Evolutionary conservation across 2,113 vertebrate species (phyloP), one percentile per base, ranked within the genome.

Genomic region (Gopherus evgoodei): DNA sequence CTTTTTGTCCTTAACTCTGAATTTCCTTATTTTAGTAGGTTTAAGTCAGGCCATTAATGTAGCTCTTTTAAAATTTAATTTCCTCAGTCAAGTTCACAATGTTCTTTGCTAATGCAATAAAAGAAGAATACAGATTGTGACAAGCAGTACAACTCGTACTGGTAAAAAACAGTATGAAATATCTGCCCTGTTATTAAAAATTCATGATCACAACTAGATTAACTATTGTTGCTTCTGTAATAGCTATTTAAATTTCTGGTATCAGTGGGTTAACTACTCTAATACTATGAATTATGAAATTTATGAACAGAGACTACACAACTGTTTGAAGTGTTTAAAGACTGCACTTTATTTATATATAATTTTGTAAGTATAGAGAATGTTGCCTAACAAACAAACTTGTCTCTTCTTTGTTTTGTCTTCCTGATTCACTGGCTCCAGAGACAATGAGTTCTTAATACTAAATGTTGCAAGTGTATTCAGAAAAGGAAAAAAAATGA

Each of bases 81-180:
- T 96, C 72, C 42, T 87, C 81, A 91, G 8, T 87, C 65, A 94
- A 88, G 72, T 65, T 81, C 47, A 65, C 19, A 72, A 56, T 91
- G 56, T 87, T 93, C 78, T 96, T 93, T 94, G 80, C 72, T 89
- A 93, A 94, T 21, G 13, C 47, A 92, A 90, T 89, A 90, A 87
- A 92, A 38, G 27, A 62, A 91, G 96, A 96, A 97, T 38, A 65
- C 12, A 93, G 47, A 57, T n/a, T 91, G 56, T 86, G 79, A 84
- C 90, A 94, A 90, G 38, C 59, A 62, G 83, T 42, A 57, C 2
- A 52, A 78, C 92, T 95, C 53, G 96, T n/a, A 69, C 42, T 72
- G 84, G 62, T n/a, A 95, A 35, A 16, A 24, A 59, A 35, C 13
- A 95, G 24, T 75, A 56, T 86, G 80, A 96, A 93, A 88, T 88